Conservation (phyloP, 2,113 vertebrate genomes). For the Myodes glareolus region DNA sequence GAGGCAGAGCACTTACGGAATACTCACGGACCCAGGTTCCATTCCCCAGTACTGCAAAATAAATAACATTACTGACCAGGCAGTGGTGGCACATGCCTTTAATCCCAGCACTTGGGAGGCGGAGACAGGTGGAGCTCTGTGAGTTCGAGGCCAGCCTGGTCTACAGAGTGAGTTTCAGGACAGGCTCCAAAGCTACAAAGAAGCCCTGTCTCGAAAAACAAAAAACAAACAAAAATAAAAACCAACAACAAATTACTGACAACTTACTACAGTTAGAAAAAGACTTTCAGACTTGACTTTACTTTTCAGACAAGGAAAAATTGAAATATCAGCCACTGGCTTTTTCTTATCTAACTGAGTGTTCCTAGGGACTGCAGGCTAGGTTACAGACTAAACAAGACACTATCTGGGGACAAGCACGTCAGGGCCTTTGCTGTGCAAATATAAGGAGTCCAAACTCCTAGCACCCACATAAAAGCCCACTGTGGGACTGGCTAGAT, state of each 20-base stretch:
- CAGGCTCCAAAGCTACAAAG: no score
- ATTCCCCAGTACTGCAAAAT: not conserved
- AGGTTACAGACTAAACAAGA: not conserved
- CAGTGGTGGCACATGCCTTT: rapidly evolving
- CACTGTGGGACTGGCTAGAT: not conserved
- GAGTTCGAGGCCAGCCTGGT: no score
- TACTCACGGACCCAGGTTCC: not conserved
- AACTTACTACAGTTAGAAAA: not conserved
- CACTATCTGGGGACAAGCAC: not conserved
- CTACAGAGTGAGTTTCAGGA: no score
- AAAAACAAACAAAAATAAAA: no score
- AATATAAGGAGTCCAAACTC: not conserved
- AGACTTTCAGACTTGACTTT: conserved; percentile 40
- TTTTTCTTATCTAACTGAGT: conserved; percentile 1
- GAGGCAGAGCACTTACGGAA: not conserved
- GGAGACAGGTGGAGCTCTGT: no score
- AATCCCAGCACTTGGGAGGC: no score
- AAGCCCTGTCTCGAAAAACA: no score
- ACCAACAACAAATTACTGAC: not conserved
- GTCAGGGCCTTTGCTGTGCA: not conserved
- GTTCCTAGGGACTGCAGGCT: not conserved
- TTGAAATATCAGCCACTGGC: not conserved
- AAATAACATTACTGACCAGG: not conserved
- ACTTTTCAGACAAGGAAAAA: conserved; percentile 18
- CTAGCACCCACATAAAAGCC: not conserved